These are phyloP conservation scores for Clarias magur DNA, from an alignment of 2,113 vertebrate genomes.

Conservation along the genomic window DNA sequence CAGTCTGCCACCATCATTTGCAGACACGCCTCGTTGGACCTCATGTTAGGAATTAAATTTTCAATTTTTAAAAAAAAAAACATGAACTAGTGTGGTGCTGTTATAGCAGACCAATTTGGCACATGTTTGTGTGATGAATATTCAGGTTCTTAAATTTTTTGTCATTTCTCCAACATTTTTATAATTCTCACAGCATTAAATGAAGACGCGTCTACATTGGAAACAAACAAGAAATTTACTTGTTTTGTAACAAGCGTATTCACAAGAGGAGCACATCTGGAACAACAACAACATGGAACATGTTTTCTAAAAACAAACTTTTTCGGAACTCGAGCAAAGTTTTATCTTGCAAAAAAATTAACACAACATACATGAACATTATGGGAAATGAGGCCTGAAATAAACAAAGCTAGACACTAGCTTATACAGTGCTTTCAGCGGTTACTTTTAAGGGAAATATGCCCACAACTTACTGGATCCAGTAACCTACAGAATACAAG, in stretches of 20 bases:
- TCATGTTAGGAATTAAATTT: too few relatives aligned
- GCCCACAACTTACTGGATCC: not conserved
- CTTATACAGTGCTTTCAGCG: not conserved
- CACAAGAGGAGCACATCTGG: not conserved
- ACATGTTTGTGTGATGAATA: not conserved
- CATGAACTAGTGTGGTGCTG: too few relatives aligned
- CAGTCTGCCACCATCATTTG: too few relatives aligned
- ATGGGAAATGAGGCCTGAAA: not conserved
- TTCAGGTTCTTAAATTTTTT: not conserved
- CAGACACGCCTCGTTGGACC: too few relatives aligned
- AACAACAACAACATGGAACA: not conserved
- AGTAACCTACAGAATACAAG: not conserved
- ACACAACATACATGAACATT: not conserved
- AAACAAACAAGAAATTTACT: not conserved
- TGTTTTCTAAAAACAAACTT: not conserved
- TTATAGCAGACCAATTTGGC: too few relatives aligned
- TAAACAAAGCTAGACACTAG: not conserved
- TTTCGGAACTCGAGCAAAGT: too few relatives aligned
- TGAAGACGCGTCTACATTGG: not conserved
- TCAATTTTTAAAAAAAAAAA: too few relatives aligned
- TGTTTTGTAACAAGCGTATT: not conserved
- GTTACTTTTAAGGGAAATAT: not conserved
- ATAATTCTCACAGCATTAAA: not conserved
- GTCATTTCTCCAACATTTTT: not conserved
- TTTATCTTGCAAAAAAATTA: not conserved